Base-by-base conservation (phyloP, 2,888 invertebrate genomes). In the Sinhomidia bicolor region DNA sequence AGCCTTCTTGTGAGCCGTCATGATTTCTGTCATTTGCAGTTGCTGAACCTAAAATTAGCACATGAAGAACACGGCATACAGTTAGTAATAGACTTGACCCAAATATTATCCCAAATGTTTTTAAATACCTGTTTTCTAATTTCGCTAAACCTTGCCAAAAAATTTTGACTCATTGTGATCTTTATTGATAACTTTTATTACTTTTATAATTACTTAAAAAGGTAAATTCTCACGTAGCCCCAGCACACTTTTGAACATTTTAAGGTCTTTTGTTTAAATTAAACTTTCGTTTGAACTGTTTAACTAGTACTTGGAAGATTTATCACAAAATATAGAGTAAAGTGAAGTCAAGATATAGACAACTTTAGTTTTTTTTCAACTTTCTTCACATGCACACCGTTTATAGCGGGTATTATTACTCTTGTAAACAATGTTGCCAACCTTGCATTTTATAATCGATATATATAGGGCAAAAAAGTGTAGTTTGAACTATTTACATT, bases 1-100 rank as follows among this genome's bases (percentile, higher is more conserved):
- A 4, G 99, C 99, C 88, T 98, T 95, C 94, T 99, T 99, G 41
- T 99, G 98, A 94, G 98, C 98, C 83, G 97, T 96, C 93, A 97
- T 94, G 60, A 98, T 96, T 62, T 97, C 96, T 85, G 98, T 97
- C 92, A 99, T 96, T 92, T 96, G 96, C 1, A 97, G 96, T 93
- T 97, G 96, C 93, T 98, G 97, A 60, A 96, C 95, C 95, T 96
- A 94, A 44, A 83, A 29, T 12, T 57, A 17, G 36, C 26, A 68
- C 2, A 54, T 54, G 17, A 26, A 29, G 23, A 26, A 36, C 7
- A 36, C 36, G n/a, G n/a, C 23, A 60, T 20, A 60, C n/a, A 60
- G 20, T 17, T 60, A 7, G 20, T 60, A 60, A 60, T 17, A 9
- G 60, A 47, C 20, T 20, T 20, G 44, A 85, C 36, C 4, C 36